These are phyloP conservation scores for Drosophila algonquin DNA, from an alignment of 2,888 invertebrate genomes.

Conservation along the genomic window DNA sequence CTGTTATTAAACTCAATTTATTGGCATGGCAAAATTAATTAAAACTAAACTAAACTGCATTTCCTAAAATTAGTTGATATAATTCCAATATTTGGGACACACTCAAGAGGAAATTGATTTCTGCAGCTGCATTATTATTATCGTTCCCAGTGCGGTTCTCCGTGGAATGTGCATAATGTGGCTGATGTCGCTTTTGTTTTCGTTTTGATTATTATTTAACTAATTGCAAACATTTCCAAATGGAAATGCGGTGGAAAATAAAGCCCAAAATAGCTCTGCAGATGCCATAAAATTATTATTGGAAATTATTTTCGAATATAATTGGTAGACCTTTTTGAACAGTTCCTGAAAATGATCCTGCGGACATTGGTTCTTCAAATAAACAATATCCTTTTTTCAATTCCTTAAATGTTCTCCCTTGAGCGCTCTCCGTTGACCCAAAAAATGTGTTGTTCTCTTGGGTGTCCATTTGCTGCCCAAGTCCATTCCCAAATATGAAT, in stretches of 20 bases:
- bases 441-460: conserved; percentile 1
- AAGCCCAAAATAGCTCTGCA: neutral
- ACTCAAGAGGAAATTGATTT: conserved; percentile 32
- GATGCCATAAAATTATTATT: conserved; percentile 2
- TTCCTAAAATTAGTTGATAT: conserved; percentile 27
- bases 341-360: no score
- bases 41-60: conserved; percentile 48
- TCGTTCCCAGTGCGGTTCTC: neutral
- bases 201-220: conserved; percentile 29
- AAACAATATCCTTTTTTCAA: no score
- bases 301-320: conserved; percentile 9
- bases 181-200: conserved; percentile 1
- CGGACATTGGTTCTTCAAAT: no score
- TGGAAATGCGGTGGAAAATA: conserved; percentile 24
- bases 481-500: conserved; percentile 21
- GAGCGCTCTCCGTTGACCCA: conserved; percentile 4
- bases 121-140: neutral
- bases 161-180: neutral
- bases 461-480: conserved; percentile 17
- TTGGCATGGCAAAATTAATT: conserved; percentile 62
- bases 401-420: neutral
- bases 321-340: neutral
- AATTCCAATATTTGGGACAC: conserved; percentile 35
- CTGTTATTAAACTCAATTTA: conserved; percentile 47
- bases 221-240: conserved; percentile 36